phyloP scores from a whole-genome alignment of 2,888 invertebrate genomes.

The Himalopsyche tibetana region DNA sequence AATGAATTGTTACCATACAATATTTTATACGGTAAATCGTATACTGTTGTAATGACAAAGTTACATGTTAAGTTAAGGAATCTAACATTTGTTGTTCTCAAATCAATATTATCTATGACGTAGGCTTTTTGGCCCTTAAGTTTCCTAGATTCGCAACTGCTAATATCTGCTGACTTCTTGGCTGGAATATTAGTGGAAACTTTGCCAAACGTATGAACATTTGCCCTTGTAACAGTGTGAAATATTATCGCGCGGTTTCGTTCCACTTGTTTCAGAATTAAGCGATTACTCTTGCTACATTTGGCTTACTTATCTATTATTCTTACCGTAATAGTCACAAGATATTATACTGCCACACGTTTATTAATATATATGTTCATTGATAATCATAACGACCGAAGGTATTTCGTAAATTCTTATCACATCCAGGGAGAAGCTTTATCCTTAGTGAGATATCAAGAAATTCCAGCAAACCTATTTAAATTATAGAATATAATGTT shows the following conservation, averaged over 20 bases:
- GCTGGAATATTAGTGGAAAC: background rate
- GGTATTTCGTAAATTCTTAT: too few relatives aligned
- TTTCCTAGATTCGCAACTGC: conserved; percentile 14
- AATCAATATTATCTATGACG: too few relatives aligned
- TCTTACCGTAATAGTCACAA: background rate
- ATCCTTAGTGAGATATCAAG: too few relatives aligned
- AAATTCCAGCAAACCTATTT: too few relatives aligned
- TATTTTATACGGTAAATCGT: too few relatives aligned
- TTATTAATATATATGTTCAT: background rate
- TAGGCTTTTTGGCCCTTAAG: background rate
- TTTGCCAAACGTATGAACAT: conserved; percentile 8
- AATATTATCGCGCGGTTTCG: conserved; percentile 19
- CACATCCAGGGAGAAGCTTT: too few relatives aligned
- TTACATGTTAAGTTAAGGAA: too few relatives aligned
- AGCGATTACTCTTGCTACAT: conserved; percentile 3
- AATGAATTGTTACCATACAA: too few relatives aligned
- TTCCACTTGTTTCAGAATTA: conserved; percentile 8
- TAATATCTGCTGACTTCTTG: conserved; percentile 8
- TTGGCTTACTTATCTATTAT: background rate
- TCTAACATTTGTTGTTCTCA: too few relatives aligned
- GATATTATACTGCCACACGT: conserved; percentile 2
- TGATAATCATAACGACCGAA: too few relatives aligned
- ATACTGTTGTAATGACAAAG: too few relatives aligned
- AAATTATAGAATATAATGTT: too few relatives aligned
- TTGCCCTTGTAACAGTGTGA: conserved; percentile 27